phyloP scores from a whole-genome alignment of 2,113 vertebrate genomes.

The Mus musculus region GRCm39 chr12:71700001-71700500 shows the following conservation, averaged over 20 bases:
- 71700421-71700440: background rate
- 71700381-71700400: background rate
- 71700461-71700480: background rate
- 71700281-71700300: background rate
- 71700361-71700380: background rate
- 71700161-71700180: background rate
- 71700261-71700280: background rate
- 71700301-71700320: background rate
- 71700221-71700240: background rate
- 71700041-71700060: background rate
- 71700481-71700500: background rate
- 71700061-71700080: background rate
- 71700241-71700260: background rate
- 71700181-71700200: background rate
- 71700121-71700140: background rate
- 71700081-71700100: background rate
- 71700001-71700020: background rate
- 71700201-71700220: background rate
- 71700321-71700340: background rate
- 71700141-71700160: background rate
- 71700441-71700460: background rate
- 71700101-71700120: background rate
- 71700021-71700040: background rate
- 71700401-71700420: background rate
- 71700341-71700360: background rate